Base-by-base conservation (phyloP, 2,113 vertebrate species). In the Datnioides undecimradiatus region DNA sequence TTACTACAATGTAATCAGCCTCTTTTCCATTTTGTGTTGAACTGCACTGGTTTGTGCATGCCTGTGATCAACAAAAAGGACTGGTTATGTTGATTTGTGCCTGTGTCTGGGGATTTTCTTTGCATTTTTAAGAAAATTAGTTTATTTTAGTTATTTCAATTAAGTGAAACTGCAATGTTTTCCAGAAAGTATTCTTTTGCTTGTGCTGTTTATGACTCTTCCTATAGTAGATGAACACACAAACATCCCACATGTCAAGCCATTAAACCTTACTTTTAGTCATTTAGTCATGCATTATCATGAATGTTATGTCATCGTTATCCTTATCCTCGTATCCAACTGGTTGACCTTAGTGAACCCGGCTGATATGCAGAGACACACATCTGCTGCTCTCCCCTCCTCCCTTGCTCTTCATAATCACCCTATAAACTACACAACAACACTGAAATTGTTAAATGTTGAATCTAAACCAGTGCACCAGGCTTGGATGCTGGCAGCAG, bases 251-350 rank as follows among this genome's bases (percentile, higher is more conserved):
- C 82, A 83, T 60, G 48, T 70, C 73, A 78, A 48, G 21, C 80
- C 73, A 88, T 91, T 88, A 89, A 81, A 67, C 69, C 46, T 54
- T 45, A 68, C 85, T 71, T 84, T 80, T 67, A 38, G 27, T 67
- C 43, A 45, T 84, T 80, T 67, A 38, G 27, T 67, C 43, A 45
- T 75, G 79, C 66, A 88, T 91, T 88, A 87, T 87, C 63, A 79
- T 72, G 45, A 58, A 34, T 72, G 84, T 93, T 87, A 92, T 82
- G 83, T 91, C 92, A 91, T 86, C 60, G 1, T 68, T 82, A n/a
- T n/a, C n/a, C 49, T 92, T 71, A 88, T 91, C 89, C 76, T 66
- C 12, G 29, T 41, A 59, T 75, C 60, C 59, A 10, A 52, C 59
- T 75, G 71, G 65, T 14, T 87, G 70, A 80, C 79, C 90, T 29